Percentiles rank a stretch among this genome's conserved stretches.
Conservation (phyloP, 2,113 vertebrate species). For the Neogale vison region DNA sequence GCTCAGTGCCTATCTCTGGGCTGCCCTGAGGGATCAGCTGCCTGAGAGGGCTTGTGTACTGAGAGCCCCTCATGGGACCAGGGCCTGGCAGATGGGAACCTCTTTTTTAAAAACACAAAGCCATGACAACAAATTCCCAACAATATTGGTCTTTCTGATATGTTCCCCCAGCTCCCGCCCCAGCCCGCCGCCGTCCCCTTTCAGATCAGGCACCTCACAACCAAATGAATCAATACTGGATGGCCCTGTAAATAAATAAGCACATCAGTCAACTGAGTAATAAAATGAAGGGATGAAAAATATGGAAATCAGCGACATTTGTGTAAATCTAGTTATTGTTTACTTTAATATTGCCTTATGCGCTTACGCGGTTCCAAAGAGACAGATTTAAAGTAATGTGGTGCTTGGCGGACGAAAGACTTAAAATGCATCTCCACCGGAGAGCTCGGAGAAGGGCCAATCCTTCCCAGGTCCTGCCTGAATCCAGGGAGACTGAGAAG, state of each 20-base stretch:
- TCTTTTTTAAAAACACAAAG: background rate
- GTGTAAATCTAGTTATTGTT: constrained; percentile 84
- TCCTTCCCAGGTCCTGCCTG: constrained; percentile 67
- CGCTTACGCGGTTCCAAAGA: constrained; percentile 71
- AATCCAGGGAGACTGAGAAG: constrained; percentile 48
- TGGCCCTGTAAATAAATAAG: constrained; percentile 86
- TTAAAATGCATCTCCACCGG: constrained; percentile 53
- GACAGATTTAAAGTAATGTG: constrained; percentile 82
- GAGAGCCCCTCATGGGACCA: background rate
- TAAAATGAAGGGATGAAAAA: constrained; percentile 85
- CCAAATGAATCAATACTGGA: constrained; percentile 84
- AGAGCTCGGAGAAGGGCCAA: background rate
- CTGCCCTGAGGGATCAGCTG: background rate
- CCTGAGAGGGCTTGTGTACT: background rate
- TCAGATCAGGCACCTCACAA: constrained; percentile 78
- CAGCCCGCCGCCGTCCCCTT: background rate
- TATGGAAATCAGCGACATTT: constrained; percentile 84
- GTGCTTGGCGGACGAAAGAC: constrained; percentile 76
- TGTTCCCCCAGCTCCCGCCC: background rate
- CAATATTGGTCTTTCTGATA: constrained; percentile 80
- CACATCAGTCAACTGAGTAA: constrained; percentile 81
- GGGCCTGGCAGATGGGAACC: background rate
- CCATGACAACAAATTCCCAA: constrained; percentile 79
- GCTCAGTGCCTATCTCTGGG: background rate
- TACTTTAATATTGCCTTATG: constrained; percentile 81